These are phyloP conservation scores for Pungitius pungitius DNA, from an alignment of 2,113 vertebrate species.

Conservation along the genomic window DNA sequence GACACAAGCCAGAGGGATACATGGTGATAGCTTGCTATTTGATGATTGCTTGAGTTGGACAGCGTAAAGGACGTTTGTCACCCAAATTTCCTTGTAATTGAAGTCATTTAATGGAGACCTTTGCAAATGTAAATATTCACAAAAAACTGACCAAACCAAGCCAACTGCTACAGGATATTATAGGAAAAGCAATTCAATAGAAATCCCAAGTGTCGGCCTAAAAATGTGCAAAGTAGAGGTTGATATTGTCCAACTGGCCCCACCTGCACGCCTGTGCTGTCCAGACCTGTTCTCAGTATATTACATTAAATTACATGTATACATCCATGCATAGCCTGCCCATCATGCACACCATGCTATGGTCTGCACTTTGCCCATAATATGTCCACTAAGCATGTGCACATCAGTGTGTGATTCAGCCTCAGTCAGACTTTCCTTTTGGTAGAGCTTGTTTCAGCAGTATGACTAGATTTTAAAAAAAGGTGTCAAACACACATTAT, in stretches of 20 bases:
- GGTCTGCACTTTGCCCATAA: conserved; percentile 22
- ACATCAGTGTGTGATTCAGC: conserved; percentile 33
- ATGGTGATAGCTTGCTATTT: background rate
- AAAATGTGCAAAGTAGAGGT: conserved; percentile 25
- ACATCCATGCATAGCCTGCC: conserved; percentile 3
- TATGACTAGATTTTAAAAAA: too few species aligned
- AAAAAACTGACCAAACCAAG: conserved; percentile 5
- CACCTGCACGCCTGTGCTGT: too few species aligned
- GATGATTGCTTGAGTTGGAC: background rate
- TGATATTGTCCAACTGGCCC: conserved; percentile 14
- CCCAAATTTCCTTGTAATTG: background rate
- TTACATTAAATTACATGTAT: background rate
- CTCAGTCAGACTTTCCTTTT: too few species aligned
- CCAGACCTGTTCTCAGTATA: conserved; percentile 1
- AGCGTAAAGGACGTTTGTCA: background rate
- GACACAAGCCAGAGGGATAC: background rate
- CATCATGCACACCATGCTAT: conserved; percentile 27
- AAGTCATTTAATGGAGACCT: background rate
- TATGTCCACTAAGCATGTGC: conserved; percentile 9
- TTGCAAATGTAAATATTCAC: background rate
- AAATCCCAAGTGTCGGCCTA: conserved; percentile 7
- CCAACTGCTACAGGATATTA: conserved; percentile 25
- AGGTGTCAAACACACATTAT: too few species aligned
- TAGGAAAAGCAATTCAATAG: conserved; percentile 14
- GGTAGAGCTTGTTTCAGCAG: too few species aligned